Percentiles rank a stretch among this genome's conserved stretches.
These are phyloP conservation scores for Ctenopoma kingsleyae DNA, from an alignment of 2,797 vertebrate genomes.

Conservation along the genomic window DNA sequence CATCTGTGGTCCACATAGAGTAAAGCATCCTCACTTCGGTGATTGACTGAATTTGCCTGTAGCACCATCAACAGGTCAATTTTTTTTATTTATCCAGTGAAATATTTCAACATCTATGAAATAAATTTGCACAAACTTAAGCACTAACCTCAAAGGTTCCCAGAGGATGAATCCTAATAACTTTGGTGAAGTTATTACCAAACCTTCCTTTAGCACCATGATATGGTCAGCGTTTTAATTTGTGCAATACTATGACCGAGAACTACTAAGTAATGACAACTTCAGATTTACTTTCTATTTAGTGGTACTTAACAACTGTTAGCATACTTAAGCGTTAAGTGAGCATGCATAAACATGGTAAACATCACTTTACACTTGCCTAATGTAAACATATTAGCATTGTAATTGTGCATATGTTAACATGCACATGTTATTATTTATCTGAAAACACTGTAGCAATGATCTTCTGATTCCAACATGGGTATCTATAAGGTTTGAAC, in stretches of 20 bases:
- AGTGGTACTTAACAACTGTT: background rate
- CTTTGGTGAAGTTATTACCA: too few relatives aligned
- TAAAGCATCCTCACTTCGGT: background rate
- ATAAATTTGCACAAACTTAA: background rate
- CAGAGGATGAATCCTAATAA: background rate
- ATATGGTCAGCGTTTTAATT: background rate
- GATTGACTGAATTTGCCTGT: background rate
- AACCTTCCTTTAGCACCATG: background rate
- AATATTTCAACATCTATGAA: background rate
- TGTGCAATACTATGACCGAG: background rate
- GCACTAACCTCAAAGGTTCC: background rate
- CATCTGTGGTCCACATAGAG: background rate
- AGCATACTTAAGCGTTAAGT: too few relatives aligned
- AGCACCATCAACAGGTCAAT: background rate
- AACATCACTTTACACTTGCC: too few relatives aligned
- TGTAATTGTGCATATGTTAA: too few relatives aligned
- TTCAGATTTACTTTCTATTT: background rate
- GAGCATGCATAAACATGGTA: too few relatives aligned
- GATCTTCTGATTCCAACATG: background rate
- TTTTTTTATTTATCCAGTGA: background rate
- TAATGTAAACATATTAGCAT: too few relatives aligned
- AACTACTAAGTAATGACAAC: too few relatives aligned
- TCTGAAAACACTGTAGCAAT: background rate
- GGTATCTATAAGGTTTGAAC: background rate
- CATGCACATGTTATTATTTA: too few relatives aligned